Percentiles rank a stretch among this genome's conserved stretches.
Evolutionary conservation across 2,113 vertebrate genomes (phyloP).

Genomic region (Spea multiplicata): DNA sequence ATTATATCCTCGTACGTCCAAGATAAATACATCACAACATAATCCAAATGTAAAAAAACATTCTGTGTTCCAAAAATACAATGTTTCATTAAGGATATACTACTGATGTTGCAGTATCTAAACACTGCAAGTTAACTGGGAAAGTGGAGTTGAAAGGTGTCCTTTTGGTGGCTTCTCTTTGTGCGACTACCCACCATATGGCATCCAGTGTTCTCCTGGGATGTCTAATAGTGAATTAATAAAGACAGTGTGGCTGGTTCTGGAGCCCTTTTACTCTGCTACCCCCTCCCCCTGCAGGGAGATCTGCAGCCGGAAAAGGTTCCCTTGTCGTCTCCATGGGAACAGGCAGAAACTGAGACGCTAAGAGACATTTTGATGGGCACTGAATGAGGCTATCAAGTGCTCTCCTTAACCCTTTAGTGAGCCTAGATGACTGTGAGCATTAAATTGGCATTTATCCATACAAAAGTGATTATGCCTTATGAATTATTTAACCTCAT

Average conservation of each 20-base stretch:
- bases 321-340: conserved; percentile 46
- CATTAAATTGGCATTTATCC: background rate
- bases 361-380: conserved; percentile 48
- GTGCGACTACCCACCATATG: conserved; percentile 21
- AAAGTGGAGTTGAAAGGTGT: conserved; percentile 6
- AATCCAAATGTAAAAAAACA: too few relatives aligned
- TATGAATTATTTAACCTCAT: background rate
- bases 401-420: conserved; percentile 41
- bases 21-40: too few relatives aligned
- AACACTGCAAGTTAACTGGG: too few relatives aligned
- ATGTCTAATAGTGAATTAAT: conserved; percentile 47
- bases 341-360: conserved; percentile 46
- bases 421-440: background rate
- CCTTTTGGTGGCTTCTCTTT: conserved; percentile 40
- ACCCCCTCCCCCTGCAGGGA: conserved; percentile 38
- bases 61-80: too few relatives aligned
- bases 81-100: background rate
- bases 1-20: too few relatives aligned
- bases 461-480: background rate
- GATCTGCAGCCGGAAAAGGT: conserved; percentile 41
- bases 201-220: conserved; percentile 38
- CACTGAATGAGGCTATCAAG: conserved; percentile 47
- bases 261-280: conserved; percentile 30
- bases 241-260: conserved; percentile 39
- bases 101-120: background rate